phyloP scores from a whole-genome alignment of 92 coral and sea anemone species.

The Pocillopora meandrina region DNA sequence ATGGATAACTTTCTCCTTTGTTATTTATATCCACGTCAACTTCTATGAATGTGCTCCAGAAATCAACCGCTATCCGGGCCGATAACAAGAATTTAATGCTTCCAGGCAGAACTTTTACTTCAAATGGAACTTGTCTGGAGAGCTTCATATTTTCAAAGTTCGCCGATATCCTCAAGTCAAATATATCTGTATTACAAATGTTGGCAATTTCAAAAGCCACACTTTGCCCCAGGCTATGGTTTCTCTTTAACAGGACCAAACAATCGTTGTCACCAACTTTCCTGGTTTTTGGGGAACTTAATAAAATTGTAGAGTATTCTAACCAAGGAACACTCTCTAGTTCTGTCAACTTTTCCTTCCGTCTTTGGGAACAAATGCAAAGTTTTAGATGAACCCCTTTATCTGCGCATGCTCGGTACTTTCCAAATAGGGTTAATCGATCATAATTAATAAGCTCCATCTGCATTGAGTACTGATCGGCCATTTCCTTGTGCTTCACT shows the following conservation, averaged over 20 bases:
- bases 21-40: conserved; percentile 12
- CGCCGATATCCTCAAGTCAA: conserved; percentile 28
- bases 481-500: conserved; percentile 55
- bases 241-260: conserved; percentile 52
- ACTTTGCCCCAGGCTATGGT: conserved; percentile 50
- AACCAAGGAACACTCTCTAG: conserved; percentile 17
- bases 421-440: conserved; percentile 72
- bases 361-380: conserved; percentile 70
- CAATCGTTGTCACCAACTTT: conserved; percentile 50
- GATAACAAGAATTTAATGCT: conserved; percentile 68
- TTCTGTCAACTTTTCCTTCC: neutral
- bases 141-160: conserved; percentile 51
- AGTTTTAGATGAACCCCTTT: conserved; percentile 63
- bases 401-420: conserved; percentile 78
- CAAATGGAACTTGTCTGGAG: conserved; percentile 64
- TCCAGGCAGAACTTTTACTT: conserved; percentile 45
- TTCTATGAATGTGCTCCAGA: conserved; percentile 35
- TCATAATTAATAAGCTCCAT: conserved; percentile 76
- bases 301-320: conserved; percentile 23
- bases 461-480: conserved; percentile 50
- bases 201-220: conserved; percentile 73
- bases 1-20: neutral
- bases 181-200: conserved; percentile 35
- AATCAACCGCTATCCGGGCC: conserved; percentile 43
- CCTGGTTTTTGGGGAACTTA: neutral